Conservation (phyloP, 2,113 vertebrate genomes). For the Rhinoptilus africanus region DNA sequence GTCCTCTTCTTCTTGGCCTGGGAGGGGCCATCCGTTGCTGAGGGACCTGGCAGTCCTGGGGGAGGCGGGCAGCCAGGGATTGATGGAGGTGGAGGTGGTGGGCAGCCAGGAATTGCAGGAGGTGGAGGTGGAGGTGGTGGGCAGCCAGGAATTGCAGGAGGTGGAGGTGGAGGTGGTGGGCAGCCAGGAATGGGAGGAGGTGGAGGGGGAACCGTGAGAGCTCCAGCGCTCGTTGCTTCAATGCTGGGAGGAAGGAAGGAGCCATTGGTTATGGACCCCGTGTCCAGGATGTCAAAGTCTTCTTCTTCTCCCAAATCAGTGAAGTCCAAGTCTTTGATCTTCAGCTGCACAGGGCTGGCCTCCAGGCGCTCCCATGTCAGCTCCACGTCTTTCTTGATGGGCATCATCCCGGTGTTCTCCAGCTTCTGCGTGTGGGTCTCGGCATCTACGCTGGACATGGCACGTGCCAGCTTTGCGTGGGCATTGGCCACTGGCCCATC, state of each 20-base stretch:
- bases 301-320: slow-evolving; percentile 93
- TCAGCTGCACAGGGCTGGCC: slow-evolving; percentile 70
- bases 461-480: slow-evolving; percentile 54
- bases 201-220: slow-evolving; percentile 44
- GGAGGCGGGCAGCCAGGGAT: slow-evolving; percentile 8
- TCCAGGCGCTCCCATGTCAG: slow-evolving; percentile 75
- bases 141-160: neutral
- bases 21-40: slow-evolving; percentile 12
- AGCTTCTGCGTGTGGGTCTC: slow-evolving; percentile 75
- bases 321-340: slow-evolving; percentile 95
- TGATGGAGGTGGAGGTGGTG: neutral
- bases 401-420: slow-evolving; percentile 73
- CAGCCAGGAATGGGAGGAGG: slow-evolving; percentile 11
- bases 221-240: neutral
- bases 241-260: neutral
- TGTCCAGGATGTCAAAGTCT: slow-evolving; percentile 86
- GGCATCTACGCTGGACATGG: slow-evolving; percentile 79
- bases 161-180: slow-evolving; percentile 70
- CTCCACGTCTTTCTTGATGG: slow-evolving; percentile 70
- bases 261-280: slow-evolving; percentile 55
- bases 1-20: slow-evolving; percentile 88
- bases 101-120: slow-evolving; percentile 1
- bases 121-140: slow-evolving; percentile 24
- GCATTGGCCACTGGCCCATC: neutral
- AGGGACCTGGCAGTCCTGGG: neutral